phyloP scores from a whole-genome alignment of 2,888 invertebrate genomes.

The Acleris cristana region DNA sequence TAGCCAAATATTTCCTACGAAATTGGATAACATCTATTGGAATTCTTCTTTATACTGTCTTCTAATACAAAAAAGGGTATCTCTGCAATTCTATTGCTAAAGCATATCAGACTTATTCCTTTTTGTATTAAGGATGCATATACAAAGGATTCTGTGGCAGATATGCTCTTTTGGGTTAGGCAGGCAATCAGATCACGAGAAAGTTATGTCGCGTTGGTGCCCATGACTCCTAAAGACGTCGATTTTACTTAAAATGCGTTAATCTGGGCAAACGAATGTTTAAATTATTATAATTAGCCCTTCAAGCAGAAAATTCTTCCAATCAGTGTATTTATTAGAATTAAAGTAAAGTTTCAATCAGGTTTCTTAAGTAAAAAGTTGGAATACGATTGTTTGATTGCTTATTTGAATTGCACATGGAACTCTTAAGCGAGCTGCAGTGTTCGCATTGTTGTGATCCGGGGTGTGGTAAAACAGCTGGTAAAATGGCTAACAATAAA shows the following conservation, averaged over 20 bases:
- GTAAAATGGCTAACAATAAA: too few species aligned
- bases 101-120: too few species aligned
- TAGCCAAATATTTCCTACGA: conserved; percentile 50
- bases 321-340: conserved; percentile 29
- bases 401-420: too few species aligned
- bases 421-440: too few species aligned
- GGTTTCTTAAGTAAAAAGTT: conserved; percentile 1
- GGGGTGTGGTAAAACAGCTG: too few species aligned
- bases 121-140: too few species aligned
- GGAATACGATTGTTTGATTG: conserved; percentile 2
- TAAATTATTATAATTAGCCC: conserved; percentile 27
- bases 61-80: neutral
- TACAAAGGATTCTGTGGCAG: too few species aligned
- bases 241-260: neutral
- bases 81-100: too few species aligned
- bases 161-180: too few species aligned
- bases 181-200: conserved; percentile 39
- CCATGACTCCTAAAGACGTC: neutral
- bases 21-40: conserved; percentile 51
- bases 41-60: conserved; percentile 41
- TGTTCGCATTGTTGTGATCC: too few species aligned
- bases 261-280: conserved; percentile 1
- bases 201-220: conserved; percentile 32
- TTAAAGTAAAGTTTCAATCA: conserved; percentile 24
- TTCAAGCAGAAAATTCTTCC: conserved; percentile 12